A percentile compares a stretch with the other conserved stretches of the same genome.
These are phyloP conservation scores for Drymodes brunneopygia DNA, from an alignment of 2,113 vertebrate species.

Conservation along the genomic window DNA sequence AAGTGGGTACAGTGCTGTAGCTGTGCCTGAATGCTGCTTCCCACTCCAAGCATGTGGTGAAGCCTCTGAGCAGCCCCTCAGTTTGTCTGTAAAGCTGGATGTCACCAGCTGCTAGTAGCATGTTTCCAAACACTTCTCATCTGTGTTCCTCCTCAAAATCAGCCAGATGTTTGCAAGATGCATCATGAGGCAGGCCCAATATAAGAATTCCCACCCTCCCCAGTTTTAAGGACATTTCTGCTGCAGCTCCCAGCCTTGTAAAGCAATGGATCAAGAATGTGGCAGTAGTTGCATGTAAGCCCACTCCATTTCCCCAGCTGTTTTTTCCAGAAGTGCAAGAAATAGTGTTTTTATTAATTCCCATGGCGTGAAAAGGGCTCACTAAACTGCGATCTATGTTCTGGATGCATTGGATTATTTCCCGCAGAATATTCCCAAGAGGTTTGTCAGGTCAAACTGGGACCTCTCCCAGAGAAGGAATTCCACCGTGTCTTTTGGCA, in stretches of 20 bases:
- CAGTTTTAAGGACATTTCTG: background rate
- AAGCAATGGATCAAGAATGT: background rate
- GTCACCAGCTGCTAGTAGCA: constrained; percentile 3
- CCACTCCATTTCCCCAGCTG: background rate
- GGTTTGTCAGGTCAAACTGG: background rate
- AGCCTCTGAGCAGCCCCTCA: background rate
- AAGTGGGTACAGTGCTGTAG: background rate
- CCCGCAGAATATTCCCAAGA: background rate
- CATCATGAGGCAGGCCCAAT: background rate
- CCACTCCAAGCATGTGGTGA: background rate
- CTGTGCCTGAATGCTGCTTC: background rate
- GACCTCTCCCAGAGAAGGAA: background rate
- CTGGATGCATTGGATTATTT: background rate
- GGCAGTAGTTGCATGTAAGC: background rate
- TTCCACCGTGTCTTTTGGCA: background rate
- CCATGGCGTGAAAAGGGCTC: background rate
- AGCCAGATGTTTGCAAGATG: constrained; percentile 1
- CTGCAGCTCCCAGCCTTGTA: background rate
- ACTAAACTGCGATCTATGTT: background rate
- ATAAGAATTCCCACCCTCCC: background rate
- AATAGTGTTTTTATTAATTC: background rate
- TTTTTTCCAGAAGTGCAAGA: background rate
- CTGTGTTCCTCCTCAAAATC: background rate
- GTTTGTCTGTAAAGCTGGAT: background rate
- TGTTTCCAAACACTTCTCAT: background rate